Percentiles rank a stretch among this genome's conserved stretches.
Evolutionary conservation across 1,140 invertebrate species (phyloP).

Genomic region (Trypoxylus dichotomus): DNA sequence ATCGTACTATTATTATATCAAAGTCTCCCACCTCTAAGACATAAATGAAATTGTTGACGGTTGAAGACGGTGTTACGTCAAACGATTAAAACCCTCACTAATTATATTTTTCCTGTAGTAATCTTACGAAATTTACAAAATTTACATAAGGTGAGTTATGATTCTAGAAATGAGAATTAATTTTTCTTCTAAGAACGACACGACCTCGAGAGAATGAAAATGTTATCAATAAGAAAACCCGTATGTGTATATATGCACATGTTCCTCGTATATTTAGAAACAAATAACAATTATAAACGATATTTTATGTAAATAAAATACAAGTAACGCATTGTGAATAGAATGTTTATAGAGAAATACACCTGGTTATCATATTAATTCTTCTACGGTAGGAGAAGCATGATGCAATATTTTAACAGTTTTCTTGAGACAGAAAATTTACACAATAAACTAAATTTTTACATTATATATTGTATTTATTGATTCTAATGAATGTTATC

Average conservation of each 20-base stretch:
- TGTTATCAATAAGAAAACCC: neutral
- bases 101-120: neutral
- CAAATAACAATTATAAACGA: neutral
- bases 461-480: neutral
- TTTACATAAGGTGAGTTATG: neutral
- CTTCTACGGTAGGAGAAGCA: neutral
- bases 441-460: neutral
- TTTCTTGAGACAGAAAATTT: neutral
- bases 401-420: neutral
- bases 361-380: neutral
- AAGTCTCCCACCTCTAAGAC: neutral
- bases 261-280: neutral
- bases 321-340: neutral
- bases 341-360: neutral
- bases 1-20: neutral
- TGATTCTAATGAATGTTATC: neutral
- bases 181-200: neutral
- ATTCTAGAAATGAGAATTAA: neutral
- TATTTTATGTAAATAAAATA: neutral
- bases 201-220: neutral
- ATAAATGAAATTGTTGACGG: neutral
- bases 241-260: neutral
- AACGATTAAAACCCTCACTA: neutral
- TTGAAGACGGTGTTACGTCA: neutral
- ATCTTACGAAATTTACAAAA: neutral